Percentiles rank a stretch among this genome's conserved stretches.
Evolutionary conservation across 2,797 vertebrate species (phyloP).

Genomic region (Muraenolepis orangiensis): DNA sequence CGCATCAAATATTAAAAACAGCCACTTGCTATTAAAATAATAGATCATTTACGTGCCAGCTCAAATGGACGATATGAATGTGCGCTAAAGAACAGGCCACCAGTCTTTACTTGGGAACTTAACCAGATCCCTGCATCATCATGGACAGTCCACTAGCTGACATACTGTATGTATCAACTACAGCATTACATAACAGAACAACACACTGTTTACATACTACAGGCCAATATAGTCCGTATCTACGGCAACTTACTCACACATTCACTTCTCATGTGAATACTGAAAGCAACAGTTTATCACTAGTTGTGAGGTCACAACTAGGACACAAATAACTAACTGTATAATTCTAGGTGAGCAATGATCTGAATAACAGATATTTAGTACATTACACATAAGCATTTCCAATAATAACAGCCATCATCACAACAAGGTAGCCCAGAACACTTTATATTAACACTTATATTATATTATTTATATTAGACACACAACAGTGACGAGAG

Average conservation of each 20-base stretch:
- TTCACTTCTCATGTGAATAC: background rate
- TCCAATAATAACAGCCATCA: background rate
- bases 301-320: background rate
- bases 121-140: background rate
- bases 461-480: no score
- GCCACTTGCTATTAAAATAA: background rate
- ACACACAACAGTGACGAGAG: background rate
- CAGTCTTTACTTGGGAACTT: background rate
- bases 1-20: conserved; percentile 3
- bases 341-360: background rate
- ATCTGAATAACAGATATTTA: background rate
- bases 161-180: background rate
- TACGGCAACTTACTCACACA: background rate
- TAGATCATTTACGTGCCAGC: background rate
- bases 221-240: background rate
- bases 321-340: background rate
- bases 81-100: background rate
- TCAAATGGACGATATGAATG: background rate
- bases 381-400: background rate
- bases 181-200: background rate
- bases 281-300: background rate
- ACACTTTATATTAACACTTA: no score
- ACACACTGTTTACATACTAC: no score
- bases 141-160: background rate
- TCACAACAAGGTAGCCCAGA: background rate